phyloP scores from a whole-genome alignment of 2,113 vertebrate genomes.

The Maccullochella peelii region DNA sequence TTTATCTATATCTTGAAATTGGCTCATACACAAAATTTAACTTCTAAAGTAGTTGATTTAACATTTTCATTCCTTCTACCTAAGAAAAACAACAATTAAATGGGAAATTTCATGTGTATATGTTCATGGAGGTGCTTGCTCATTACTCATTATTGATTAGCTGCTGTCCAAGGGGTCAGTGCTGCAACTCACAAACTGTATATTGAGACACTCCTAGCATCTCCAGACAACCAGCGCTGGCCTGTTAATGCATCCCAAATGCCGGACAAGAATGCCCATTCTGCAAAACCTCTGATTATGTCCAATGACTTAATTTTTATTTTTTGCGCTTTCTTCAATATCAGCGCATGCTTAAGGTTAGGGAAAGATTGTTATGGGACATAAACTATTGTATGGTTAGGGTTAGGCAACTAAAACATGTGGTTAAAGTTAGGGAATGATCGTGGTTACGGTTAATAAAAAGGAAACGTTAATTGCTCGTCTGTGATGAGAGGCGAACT shows the following conservation, averaged over 20 bases:
- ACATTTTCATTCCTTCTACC: too few species aligned
- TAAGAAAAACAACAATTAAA: too few species aligned
- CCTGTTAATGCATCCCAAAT: background rate
- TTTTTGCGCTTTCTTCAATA: background rate
- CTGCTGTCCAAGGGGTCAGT: background rate
- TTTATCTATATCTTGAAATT: background rate
- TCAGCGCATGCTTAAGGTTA: background rate
- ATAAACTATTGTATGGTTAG: background rate
- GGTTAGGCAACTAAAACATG: background rate
- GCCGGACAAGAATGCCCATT: background rate
- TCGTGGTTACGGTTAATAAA: background rate
- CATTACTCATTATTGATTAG: background rate
- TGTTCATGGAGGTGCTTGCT: too few species aligned
- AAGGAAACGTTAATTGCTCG: too few species aligned
- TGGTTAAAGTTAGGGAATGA: too few species aligned
- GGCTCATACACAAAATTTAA: background rate
- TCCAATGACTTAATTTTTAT: background rate
- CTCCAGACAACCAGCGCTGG: background rate
- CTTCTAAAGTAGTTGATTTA: too few species aligned
- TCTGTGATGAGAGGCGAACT: too few species aligned
- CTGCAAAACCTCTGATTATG: background rate
- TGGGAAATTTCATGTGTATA: too few species aligned
- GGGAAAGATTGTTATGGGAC: background rate
- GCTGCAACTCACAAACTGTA: background rate
- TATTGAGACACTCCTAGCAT: background rate